Evolutionary conservation across 1,140 invertebrate genomes (phyloP).

Genomic region (Drosophila tropicalis): DNA sequence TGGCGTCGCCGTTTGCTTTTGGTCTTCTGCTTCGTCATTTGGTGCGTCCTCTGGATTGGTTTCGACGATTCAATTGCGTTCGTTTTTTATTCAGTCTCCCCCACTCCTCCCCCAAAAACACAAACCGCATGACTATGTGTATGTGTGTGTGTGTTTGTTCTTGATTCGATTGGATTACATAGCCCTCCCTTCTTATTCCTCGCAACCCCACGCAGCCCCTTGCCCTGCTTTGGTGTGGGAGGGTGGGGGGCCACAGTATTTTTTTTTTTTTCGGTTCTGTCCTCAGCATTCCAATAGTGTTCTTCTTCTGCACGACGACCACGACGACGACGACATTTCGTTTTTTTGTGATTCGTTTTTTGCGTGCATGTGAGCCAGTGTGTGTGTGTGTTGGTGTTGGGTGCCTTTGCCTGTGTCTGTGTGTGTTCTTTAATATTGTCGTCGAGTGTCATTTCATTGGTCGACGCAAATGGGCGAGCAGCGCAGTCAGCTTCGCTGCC

Average conservation of each 20-base stretch:
- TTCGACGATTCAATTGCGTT: constrained; percentile 67
- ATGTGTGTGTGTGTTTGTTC: constrained; percentile 55
- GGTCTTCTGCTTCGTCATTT: constrained; percentile 59
- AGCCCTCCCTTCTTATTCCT: constrained; percentile 32
- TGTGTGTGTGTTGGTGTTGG: constrained; percentile 12
- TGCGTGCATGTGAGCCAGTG: constrained; percentile 24
- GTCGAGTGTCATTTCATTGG: constrained; percentile 83
- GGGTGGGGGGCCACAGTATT: constrained; percentile 7
- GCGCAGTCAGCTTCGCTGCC: constrained; percentile 35
- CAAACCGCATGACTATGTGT: constrained; percentile 12
- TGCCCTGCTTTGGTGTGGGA: constrained; percentile 29
- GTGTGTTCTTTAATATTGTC: constrained; percentile 79
- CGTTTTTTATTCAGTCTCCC: constrained; percentile 65
- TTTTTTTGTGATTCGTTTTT: constrained; percentile 70
- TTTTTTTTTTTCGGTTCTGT: constrained; percentile 37
- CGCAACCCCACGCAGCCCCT: constrained; percentile 16
- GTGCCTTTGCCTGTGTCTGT: constrained; percentile 8
- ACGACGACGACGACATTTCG: constrained; percentile 64
- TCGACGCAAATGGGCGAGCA: constrained; percentile 62
- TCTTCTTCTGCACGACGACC: constrained; percentile 19
- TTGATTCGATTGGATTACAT: constrained; percentile 79
- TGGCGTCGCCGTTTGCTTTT: constrained; percentile 45
- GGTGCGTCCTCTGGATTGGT: constrained; percentile 76
- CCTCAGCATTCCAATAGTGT: constrained; percentile 58
- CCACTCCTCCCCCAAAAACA: too few species aligned